Base-by-base conservation (phyloP, 2,113 vertebrate species). In the Amphilophus citrinellus region DNA sequence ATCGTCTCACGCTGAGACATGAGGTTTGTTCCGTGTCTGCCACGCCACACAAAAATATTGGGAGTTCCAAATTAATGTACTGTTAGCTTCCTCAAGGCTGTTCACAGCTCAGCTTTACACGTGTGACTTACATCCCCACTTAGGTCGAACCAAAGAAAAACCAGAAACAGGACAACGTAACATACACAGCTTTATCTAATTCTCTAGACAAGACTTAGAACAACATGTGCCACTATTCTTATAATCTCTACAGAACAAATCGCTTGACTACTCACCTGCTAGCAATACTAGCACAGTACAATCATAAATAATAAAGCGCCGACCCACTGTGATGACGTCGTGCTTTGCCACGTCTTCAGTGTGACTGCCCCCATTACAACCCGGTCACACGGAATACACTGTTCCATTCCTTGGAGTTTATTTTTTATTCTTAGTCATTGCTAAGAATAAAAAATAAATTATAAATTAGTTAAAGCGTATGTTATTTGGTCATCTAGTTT, bases 291-390 rank as follows among this genome's bases (percentile, higher is more conserved):
- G 79, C 85, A 75, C 75, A 27, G 32, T 68, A 39, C 32, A 14
- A 2, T 58, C 80, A 87, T 83, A 53, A 81, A 87, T n/a, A 50
- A 87, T 50, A 71, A 50, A 84, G 84, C 86, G 61, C 88, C 83
- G 95, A 76, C 94, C 75, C 91, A 77, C 86, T 22, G 2, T 89
- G 83, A 94, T 96, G 96, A 95, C 95, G 95, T 94, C 78, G 80
- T 3, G 10, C 13, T 75, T 77, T 95, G 96, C 96, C 96, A 96
- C 96, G 96, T 96, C 90, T 93, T 15, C 15, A 56, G 7, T 3
- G 6, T 32, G 60, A 71, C 91, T 76, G 86, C 85, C 57, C 85
- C 87, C 85, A 84, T 9, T 47, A 35, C 35, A 35, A 63, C 50
- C 44, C 76, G 56, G 14, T 47, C 14, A 15, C 44, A 44, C 37